phyloP scores from a whole-genome alignment of 1,140 invertebrate genomes.

The Drosophila truncata region DNA sequence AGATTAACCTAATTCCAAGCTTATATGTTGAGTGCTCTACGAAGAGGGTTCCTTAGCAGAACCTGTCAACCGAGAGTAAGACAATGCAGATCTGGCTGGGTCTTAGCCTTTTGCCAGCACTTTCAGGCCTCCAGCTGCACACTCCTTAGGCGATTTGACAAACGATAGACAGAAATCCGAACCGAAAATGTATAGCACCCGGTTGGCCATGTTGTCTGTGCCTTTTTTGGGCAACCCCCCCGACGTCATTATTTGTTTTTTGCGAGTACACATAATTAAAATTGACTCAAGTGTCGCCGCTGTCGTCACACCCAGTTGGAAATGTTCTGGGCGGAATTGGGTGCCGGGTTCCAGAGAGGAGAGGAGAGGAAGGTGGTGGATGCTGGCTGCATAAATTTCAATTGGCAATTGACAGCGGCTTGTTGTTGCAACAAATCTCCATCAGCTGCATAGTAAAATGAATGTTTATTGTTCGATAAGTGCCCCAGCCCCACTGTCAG shows the following conservation, averaged over 20 bases:
- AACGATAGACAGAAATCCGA: constrained; percentile 44
- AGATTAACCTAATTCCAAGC: not conserved
- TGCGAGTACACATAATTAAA: constrained; percentile 78
- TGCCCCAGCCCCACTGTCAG: constrained; percentile 54
- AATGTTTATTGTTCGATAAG: constrained; percentile 84
- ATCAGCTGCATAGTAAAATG: constrained; percentile 75
- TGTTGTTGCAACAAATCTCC: constrained; percentile 77
- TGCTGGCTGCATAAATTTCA: constrained; percentile 70
- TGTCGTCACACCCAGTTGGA: constrained; percentile 76
- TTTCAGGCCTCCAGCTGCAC: constrained; percentile 29
- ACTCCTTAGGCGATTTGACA: constrained; percentile 70
- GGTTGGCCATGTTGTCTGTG: constrained; percentile 49
- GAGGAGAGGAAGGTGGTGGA: not conserved
- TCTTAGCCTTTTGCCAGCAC: constrained; percentile 6
- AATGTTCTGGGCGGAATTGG: constrained; percentile 36
- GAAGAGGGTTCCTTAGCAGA: not conserved
- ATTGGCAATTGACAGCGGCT: constrained; percentile 66
- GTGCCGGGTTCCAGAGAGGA: not conserved
- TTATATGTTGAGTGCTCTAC: not conserved
- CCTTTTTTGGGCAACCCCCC: constrained; percentile 77
- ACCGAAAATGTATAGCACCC: constrained; percentile 11
- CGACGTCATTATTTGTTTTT: constrained; percentile 75
- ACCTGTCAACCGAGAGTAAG: not conserved
- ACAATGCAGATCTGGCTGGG: constrained; percentile 47
- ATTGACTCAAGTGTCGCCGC: constrained; percentile 75